Conservation (phyloP, 2,888 invertebrate genomes). For the Idaea straminata region DNA sequence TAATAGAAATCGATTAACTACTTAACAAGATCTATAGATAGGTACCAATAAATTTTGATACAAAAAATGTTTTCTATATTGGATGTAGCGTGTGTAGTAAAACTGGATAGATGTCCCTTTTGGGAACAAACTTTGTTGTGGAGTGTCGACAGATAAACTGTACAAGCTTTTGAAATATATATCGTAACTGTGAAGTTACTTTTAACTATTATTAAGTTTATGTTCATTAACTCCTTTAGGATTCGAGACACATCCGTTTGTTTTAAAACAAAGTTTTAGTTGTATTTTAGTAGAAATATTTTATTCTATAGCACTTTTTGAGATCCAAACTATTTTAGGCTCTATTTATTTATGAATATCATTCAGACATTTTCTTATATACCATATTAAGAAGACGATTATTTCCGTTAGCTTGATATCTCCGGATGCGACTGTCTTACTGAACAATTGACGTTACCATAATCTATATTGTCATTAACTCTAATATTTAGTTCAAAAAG, state of each 20-base stretch:
- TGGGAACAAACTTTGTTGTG: slow-evolving; percentile 48
- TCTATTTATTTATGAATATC: too few relatives aligned
- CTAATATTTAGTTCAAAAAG: too few relatives aligned
- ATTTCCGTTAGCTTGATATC: too few relatives aligned
- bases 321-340: too few relatives aligned
- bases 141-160: slow-evolving; percentile 47
- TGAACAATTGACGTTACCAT: too few relatives aligned
- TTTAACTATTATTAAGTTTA: slow-evolving; percentile 2
- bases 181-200: slow-evolving; percentile 12
- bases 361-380: too few relatives aligned
- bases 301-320: background rate
- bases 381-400: too few relatives aligned
- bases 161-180: slow-evolving; percentile 28
- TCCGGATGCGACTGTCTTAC: too few relatives aligned
- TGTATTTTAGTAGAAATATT: background rate
- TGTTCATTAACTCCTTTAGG: slow-evolving; percentile 1
- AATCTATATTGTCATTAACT: too few relatives aligned
- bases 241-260: slow-evolving; percentile 2
- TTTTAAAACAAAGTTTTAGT: background rate
- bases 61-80: slow-evolving; percentile 35
- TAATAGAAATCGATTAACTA: background rate
- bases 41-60: slow-evolving; percentile 12
- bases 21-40: background rate
- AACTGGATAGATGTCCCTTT: slow-evolving; percentile 64
- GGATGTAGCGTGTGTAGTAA: slow-evolving; percentile 50